Percentiles rank a stretch among this genome's conserved stretches.
phyloP scores from a whole-genome alignment of 2,113 vertebrate species.

The Pyxicephalus adspersus region DNA sequence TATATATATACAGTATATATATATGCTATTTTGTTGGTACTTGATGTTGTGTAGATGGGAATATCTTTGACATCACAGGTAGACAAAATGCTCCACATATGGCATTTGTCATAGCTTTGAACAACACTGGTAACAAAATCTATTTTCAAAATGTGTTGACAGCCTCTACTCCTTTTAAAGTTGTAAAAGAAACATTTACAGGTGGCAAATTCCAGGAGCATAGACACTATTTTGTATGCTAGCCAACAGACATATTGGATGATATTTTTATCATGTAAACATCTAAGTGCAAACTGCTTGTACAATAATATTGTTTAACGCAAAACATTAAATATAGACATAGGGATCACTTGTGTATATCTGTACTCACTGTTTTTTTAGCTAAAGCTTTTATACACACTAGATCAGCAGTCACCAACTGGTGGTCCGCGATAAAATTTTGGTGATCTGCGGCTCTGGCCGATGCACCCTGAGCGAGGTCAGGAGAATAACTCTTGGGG shows the following conservation, averaged over 20 bases:
- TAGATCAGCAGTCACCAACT: too few relatives aligned
- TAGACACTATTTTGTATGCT: conserved; percentile 1
- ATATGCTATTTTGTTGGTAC: too few relatives aligned
- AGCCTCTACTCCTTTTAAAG: conserved; percentile 3
- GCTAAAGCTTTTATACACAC: too few relatives aligned
- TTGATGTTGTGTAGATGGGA: not conserved
- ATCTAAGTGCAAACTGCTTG: not conserved
- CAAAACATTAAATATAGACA: not conserved
- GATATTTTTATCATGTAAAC: conserved; percentile 44
- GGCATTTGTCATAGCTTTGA: not conserved
- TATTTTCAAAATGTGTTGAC: conserved; percentile 30
- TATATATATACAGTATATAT: too few relatives aligned
- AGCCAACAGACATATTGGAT: conserved; percentile 29
- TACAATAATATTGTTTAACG: not conserved
- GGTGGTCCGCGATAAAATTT: too few relatives aligned
- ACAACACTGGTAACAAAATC: not conserved
- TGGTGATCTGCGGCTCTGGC: too few relatives aligned
- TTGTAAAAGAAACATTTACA: conserved; percentile 20
- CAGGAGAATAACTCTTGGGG: too few relatives aligned
- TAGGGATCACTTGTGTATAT: too few relatives aligned
- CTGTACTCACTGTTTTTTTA: too few relatives aligned
- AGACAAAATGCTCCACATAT: not conserved
- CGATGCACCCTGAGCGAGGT: too few relatives aligned
- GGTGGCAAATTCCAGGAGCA: conserved; percentile 23
- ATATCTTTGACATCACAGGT: not conserved